Percentiles rank a stretch among this genome's conserved stretches.
These are phyloP conservation scores for Drosophila tripunctata DNA, from an alignment of 2,888 invertebrate genomes.

Conservation along the genomic window DNA sequence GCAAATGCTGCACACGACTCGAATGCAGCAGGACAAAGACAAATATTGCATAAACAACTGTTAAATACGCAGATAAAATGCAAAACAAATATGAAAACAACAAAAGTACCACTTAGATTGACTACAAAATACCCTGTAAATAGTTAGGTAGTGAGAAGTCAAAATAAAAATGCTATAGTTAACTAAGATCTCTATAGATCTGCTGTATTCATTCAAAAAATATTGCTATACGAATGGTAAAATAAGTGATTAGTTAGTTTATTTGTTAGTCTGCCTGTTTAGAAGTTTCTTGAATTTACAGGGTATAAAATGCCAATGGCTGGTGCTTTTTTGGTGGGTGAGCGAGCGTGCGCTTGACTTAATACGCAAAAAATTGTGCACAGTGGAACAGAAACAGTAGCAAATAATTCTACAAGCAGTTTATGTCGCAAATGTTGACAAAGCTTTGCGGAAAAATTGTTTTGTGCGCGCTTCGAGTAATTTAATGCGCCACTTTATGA, in stretches of 20 bases:
- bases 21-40: constrained; percentile 40
- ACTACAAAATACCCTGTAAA: background rate
- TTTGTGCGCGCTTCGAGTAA: constrained; percentile 53
- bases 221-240: too few relatives aligned
- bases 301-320: constrained; percentile 13
- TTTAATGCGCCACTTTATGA: constrained; percentile 60
- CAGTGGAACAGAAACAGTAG: constrained; percentile 40
- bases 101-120: too few relatives aligned
- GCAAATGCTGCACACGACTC: constrained; percentile 2
- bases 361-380: constrained; percentile 52
- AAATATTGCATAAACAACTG: constrained; percentile 62
- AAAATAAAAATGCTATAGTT: too few relatives aligned
- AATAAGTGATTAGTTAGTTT: too few relatives aligned
- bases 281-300: background rate
- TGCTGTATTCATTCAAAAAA: too few relatives aligned
- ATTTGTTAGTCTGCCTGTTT: too few relatives aligned
- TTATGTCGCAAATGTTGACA: constrained; percentile 44
- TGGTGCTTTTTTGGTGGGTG: background rate
- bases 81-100: constrained; percentile 9
- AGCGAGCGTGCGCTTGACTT: constrained; percentile 61
- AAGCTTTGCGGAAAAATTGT: constrained; percentile 33
- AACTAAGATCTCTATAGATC: too few relatives aligned
- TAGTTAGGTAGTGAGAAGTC: background rate
- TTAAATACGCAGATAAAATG: constrained; percentile 41
- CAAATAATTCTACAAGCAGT: constrained; percentile 31